phyloP scores from a whole-genome alignment of 2,888 invertebrate genomes.

The Netelia fuscicornis region DNA sequence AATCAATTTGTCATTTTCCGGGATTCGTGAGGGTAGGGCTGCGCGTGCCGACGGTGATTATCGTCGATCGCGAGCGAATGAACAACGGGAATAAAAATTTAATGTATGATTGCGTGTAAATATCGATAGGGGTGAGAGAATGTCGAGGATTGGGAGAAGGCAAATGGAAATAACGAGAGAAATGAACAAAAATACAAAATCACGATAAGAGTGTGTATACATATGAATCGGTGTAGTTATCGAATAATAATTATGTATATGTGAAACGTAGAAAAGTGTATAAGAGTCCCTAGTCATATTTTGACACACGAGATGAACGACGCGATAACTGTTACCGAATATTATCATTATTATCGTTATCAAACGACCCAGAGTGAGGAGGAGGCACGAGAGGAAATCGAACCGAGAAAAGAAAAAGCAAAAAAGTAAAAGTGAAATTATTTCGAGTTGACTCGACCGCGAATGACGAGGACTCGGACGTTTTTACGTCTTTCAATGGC shows the following conservation, averaged over 20 bases:
- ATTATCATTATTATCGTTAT: slow-evolving; percentile 60
- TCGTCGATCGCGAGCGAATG: slow-evolving; percentile 39
- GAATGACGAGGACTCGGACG: not conserved
- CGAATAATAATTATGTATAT: slow-evolving; percentile 65
- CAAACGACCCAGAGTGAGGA: not conserved
- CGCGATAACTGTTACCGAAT: slow-evolving; percentile 70
- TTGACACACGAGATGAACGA: slow-evolving; percentile 75
- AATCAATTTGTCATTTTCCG: slow-evolving; percentile 64
- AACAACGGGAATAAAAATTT: slow-evolving; percentile 41
- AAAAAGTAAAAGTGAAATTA: slow-evolving; percentile 26
- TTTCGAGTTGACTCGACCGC: slow-evolving; percentile 23
- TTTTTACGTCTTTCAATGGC: not conserved
- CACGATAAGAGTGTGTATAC: slow-evolving; percentile 65
- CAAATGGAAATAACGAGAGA: slow-evolving; percentile 62
- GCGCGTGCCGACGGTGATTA: slow-evolving; percentile 33
- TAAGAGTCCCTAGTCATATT: slow-evolving; percentile 76
- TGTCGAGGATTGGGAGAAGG: not conserved
- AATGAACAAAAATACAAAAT: slow-evolving; percentile 17
- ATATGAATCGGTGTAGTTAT: slow-evolving; percentile 62
- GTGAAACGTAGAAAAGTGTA: slow-evolving; percentile 65
- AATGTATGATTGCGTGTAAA: slow-evolving; percentile 53
- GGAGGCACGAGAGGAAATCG: slow-evolving; percentile 22
- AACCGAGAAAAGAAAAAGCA: not conserved
- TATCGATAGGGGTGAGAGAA: slow-evolving; percentile 29
- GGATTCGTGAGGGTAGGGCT: slow-evolving; percentile 33